These are phyloP conservation scores for Thereva nobilitata DNA, from an alignment of 2,888 invertebrate species.

Conservation along the genomic window DNA sequence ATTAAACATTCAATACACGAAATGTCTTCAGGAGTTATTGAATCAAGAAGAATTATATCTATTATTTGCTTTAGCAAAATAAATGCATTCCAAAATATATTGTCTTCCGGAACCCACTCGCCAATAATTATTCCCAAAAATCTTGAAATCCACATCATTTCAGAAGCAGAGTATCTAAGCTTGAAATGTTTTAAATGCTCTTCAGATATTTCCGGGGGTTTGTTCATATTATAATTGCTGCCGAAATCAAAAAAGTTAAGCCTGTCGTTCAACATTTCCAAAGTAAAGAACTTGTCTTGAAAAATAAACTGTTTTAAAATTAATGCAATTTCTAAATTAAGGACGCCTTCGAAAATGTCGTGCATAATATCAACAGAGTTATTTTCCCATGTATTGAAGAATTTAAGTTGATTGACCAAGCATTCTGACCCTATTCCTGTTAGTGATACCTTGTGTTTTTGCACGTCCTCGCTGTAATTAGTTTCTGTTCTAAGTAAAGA, in stretches of 20 bases:
- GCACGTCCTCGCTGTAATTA: conserved; percentile 29
- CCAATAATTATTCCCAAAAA: conserved; percentile 24
- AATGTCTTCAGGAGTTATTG: conserved; percentile 10
- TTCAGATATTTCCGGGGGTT: conserved; percentile 5
- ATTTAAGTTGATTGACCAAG: conserved; percentile 35
- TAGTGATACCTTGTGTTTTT: neutral
- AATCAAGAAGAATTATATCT: conserved; percentile 8
- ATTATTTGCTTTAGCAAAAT: conserved; percentile 10
- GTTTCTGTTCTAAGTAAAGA: conserved; percentile 29
- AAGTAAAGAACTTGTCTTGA: conserved; percentile 31
- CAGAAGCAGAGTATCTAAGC: conserved; percentile 30
- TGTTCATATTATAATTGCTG: conserved; percentile 2
- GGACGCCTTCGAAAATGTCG: conserved; percentile 36
- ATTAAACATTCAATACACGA: conserved; percentile 8
- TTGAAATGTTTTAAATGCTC: conserved; percentile 12
- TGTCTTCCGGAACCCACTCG: conserved; percentile 5
- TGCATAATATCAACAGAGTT: conserved; percentile 21
- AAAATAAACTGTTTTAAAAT: conserved; percentile 26
- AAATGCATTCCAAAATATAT: conserved; percentile 13
- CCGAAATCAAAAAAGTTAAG: conserved; percentile 32
- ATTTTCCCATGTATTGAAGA: conserved; percentile 38
- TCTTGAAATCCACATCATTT: conserved; percentile 31
- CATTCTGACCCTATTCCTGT: conserved; percentile 38
- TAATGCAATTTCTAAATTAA: conserved; percentile 23
- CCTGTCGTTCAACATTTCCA: conserved; percentile 25